A percentile compares a stretch with the other conserved stretches of the same genome.
These are phyloP conservation scores for Glyphotaelius pellucidus DNA, from an alignment of 2,888 invertebrate species.

Conservation along the genomic window DNA sequence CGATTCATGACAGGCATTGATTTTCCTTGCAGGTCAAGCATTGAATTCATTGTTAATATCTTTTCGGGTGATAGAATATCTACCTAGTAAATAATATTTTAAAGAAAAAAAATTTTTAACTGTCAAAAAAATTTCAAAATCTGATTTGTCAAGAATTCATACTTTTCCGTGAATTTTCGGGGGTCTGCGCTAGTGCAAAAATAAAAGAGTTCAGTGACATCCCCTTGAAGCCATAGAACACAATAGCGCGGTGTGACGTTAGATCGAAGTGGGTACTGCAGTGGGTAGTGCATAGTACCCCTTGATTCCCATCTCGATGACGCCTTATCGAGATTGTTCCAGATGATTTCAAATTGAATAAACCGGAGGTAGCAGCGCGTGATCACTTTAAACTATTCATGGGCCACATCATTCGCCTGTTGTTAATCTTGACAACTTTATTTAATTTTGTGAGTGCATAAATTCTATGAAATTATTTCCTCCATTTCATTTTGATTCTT, in stretches of 20 bases:
- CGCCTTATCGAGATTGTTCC: slow-evolving; percentile 53
- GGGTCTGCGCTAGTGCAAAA: not conserved
- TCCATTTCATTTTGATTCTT: too few species aligned
- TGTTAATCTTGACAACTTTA: not conserved
- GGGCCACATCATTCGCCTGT: not conserved
- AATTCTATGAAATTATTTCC: not conserved
- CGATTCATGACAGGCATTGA: too few species aligned
- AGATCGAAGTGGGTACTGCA: not conserved
- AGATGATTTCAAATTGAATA: slow-evolving; percentile 31
- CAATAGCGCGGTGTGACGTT: slow-evolving; percentile 41
- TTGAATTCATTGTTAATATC: too few species aligned
- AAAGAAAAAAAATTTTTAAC: too few species aligned
- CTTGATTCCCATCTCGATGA: slow-evolving; percentile 44
- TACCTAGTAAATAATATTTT: too few species aligned
- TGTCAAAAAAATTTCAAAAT: too few species aligned
- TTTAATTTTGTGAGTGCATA: not conserved
- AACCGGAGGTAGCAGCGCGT: slow-evolving; percentile 30
- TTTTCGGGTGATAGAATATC: too few species aligned
- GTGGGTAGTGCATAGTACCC: slow-evolving; percentile 3
- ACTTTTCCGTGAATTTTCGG: too few species aligned
- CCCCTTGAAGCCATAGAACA: not conserved
- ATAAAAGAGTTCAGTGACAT: slow-evolving; percentile 19
- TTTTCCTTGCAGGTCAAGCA: too few species aligned
- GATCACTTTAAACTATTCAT: not conserved
- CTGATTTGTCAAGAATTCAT: too few species aligned